Evolutionary conservation across 2,113 vertebrate genomes (phyloP), one percentile per base, ranked within the genome.

Genomic region (Dinomys branickii): DNA sequence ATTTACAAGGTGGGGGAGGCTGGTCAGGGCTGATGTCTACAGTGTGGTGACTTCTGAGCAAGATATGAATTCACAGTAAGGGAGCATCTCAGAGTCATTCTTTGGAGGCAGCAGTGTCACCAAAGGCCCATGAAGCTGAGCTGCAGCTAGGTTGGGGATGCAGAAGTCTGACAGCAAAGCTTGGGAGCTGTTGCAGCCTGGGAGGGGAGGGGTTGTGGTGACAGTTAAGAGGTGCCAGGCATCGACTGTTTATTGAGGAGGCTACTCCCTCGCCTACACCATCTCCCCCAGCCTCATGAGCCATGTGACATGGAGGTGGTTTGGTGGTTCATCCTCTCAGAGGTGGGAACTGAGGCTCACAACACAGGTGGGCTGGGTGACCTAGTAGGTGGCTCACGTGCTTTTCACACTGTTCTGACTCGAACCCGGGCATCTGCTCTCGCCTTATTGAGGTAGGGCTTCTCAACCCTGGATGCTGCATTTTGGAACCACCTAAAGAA

Each of bases 351-450:
- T 5, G 13, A 59, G 24, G 35, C 47, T 77, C 22, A 17, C 11
- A 24, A 52, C 28, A 50, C 44, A 22, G 0, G 54, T 0, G 13
- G 22, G 38, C 67, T 59, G 0, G 10, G 47, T 12, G 4, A 1
- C 54, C 12, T 41, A 20, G 54, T 0, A 54, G 30, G 59, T 1
- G 22, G 88, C 47, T 1, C 33, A 44, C 78, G 1, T 3, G n/a
- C 20, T 5, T 12, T 13, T 44, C 54, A 65, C 41, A 44, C 3
- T 10, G 41, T 4, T 24, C 59, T n/a, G 20, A 75, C 63, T 58
- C 44, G 26, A 28, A 19, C 1, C 8, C 56, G 33, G 47, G 44
- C 22, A 50, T 56, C 16, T 59, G 8, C 10, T 73, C 47, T 28
- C 11, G 19, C 6, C 16, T 44, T 6, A 59, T 3, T 7, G 73